Percentiles rank a stretch among this genome's conserved stretches.
Conservation (phyloP, 2,888 invertebrate species). For the Oxytorus armatus region DNA sequence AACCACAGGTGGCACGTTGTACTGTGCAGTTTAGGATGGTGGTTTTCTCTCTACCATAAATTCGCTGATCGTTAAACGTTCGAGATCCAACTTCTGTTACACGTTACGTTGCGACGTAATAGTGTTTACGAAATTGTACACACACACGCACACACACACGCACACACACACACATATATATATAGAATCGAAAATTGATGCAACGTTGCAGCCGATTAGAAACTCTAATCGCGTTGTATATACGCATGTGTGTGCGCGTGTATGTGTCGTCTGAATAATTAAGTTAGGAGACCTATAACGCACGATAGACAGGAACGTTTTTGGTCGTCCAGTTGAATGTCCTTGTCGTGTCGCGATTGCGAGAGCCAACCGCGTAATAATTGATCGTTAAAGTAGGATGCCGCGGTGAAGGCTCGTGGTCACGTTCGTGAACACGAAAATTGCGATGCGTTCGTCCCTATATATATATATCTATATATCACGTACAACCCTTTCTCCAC, state of each 20-base stretch:
- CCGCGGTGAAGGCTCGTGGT: conserved; percentile 63
- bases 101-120: conserved; percentile 7
- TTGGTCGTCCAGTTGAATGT: conserved; percentile 70
- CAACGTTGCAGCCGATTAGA: not conserved
- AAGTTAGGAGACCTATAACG: conserved; percentile 67
- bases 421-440: conserved; percentile 58
- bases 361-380: conserved; percentile 67
- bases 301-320: conserved; percentile 27
- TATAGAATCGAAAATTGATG: not conserved
- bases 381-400: conserved; percentile 73
- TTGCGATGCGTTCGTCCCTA: conserved; percentile 42
- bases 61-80: conserved; percentile 38
- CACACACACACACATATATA: not conserved
- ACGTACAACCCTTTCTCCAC: conserved; percentile 9
- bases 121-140: conserved; percentile 2
- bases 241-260: not conserved
- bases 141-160: not conserved
- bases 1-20: conserved; percentile 2
- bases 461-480: conserved; percentile 5
- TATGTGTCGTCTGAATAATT: conserved; percentile 73
- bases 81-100: conserved; percentile 25
- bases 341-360: conserved; percentile 61
- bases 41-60: conserved; percentile 25
- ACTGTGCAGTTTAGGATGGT: not conserved
- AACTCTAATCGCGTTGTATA: conserved; percentile 18